These are phyloP conservation scores for Willowsia nigromaculata DNA, from an alignment of 2,888 invertebrate species.

Conservation along the genomic window DNA sequence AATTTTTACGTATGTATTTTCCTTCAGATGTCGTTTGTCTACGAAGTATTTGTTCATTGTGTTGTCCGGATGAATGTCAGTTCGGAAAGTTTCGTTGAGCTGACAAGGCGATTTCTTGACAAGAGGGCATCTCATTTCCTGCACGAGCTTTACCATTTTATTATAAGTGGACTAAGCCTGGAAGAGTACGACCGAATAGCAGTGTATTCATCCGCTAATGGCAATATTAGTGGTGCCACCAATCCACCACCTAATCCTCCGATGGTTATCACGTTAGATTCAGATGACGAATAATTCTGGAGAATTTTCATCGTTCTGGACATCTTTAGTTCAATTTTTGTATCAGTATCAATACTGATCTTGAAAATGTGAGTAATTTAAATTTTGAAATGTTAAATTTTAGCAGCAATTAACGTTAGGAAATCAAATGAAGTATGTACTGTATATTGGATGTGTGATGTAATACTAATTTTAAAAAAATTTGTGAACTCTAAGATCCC, in stretches of 20 bases:
- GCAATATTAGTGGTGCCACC: neutral
- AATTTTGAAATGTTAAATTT: too few relatives aligned
- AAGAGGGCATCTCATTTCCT: slow-evolving; percentile 91
- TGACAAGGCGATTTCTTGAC: slow-evolving; percentile 85
- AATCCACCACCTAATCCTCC: slow-evolving; percentile 18
- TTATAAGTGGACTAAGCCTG: slow-evolving; percentile 83
- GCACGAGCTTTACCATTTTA: slow-evolving; percentile 93
- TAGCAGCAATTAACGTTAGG: too few relatives aligned
- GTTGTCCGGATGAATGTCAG: slow-evolving; percentile 82
- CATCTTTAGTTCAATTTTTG: too few relatives aligned
- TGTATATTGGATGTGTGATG: too few relatives aligned
- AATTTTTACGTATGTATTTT: slow-evolving; percentile 78
- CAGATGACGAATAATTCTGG: slow-evolving; percentile 51
- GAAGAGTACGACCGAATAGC: slow-evolving; percentile 76
- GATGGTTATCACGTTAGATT: slow-evolving; percentile 52
- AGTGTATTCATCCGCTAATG: slow-evolving; percentile 55
- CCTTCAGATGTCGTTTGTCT: slow-evolving; percentile 85
- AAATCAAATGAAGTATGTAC: too few relatives aligned
- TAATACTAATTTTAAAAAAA: too few relatives aligned
- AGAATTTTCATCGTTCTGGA: too few relatives aligned
- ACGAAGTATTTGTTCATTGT: slow-evolving; percentile 86
- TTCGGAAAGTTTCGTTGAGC: slow-evolving; percentile 85
- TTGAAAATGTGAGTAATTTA: too few relatives aligned
- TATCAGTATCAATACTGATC: too few relatives aligned
- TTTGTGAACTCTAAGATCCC: too few relatives aligned